Evolutionary conservation across 2,797 vertebrate genomes (phyloP), one percentile per base, ranked within the genome.

Genomic region (Centroberyx gerrardi): DNA sequence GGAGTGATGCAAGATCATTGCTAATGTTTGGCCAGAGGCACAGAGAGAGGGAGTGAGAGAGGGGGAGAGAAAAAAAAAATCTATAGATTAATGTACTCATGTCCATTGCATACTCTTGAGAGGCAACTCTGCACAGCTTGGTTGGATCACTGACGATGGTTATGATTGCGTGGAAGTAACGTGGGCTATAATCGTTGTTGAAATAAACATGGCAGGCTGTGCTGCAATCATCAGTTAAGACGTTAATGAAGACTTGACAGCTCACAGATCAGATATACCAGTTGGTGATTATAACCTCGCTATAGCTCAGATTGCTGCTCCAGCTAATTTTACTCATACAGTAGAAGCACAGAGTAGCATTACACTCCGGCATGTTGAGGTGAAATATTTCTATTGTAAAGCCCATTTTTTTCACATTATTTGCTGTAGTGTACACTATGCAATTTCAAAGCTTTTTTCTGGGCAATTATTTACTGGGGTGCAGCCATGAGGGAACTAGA

Each of bases 181-280:
- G 33, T 7, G 17, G 67, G 65, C 73, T 78, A n/a, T 88, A 88
- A 92, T 89, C 60, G 59, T 69, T 42, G 31, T 70, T 68, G 88
- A 84, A 80, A 82, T 75, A 84, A 90, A 88, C 85, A 85, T 13
- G 61, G 67, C 49, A 59, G 85, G 68, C 70, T 73, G 62, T 70
- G 89, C 81, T 69, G 77, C 84, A 88, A 82, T 90, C 88, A 88
- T 89, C 31, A n/a, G 64, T 85, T 92, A 87, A 90, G 86, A 83
- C 84, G 87, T 86, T 87, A 91, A 91, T 84, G 82, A 90, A 80
- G 86, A 80, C 80, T 54, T 80, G 86, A 82, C 83, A 80, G 81
- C 85, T 81, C 53, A 12, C 75, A 83, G 87, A 89, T 85, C 86
- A 87, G 82, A 40, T 13, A 18, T 8, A 42, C 46, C 29, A 17